Evolutionary conservation across 23 tunicate genomes (phyloP), one percentile per base, ranked within the genome.

Genomic region (Botrylloides violaceus): DNA sequence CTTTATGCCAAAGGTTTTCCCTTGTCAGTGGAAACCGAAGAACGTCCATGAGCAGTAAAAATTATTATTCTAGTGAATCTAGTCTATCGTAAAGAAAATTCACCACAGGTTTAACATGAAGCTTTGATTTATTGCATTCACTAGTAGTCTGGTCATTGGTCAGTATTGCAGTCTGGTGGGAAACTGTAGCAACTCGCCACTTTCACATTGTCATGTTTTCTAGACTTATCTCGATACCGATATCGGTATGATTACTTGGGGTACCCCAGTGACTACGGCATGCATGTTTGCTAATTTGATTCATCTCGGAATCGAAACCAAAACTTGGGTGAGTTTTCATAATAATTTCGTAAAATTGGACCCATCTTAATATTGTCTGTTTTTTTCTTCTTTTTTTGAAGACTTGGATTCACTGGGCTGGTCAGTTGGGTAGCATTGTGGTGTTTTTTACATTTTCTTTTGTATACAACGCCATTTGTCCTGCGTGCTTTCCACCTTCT

Each of bases 231-330:
- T 27, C 22, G 97, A 90, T 70, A 37, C 80, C 34, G 76, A 86
- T 36, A 90, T 95, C 30, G 96, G 96, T 30, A 38, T 95, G 21
- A 82, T 87, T 22, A 85, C 86, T n/a, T 95, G 96, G 96, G 99
- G 99, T 75, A 87, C 99, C 2, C 81, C 80, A 21, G 80, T 95
- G 43, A 87, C 99, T 20, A 72, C 99, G 23, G 86, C 86, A 5
- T 80, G 98, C 23, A 65, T 95, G 61, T 95, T 87, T 49, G 86
- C 76, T 6, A 88, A 79, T 56, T 62, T 95, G 23, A 64, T 82
- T 33, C 99, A 95, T 35, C 96, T 95, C 48, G 99, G 79, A n/a
- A 95, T 95, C 32, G 99, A 95, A 56, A 95, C 99, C 36, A 87
- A 87, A 64, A 87, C 86, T 35, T 95, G 99, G 99, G 95, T 90